These are phyloP conservation scores for Todiramphus chloris DNA, from an alignment of 2,113 vertebrate genomes.

Conservation along the genomic window DNA sequence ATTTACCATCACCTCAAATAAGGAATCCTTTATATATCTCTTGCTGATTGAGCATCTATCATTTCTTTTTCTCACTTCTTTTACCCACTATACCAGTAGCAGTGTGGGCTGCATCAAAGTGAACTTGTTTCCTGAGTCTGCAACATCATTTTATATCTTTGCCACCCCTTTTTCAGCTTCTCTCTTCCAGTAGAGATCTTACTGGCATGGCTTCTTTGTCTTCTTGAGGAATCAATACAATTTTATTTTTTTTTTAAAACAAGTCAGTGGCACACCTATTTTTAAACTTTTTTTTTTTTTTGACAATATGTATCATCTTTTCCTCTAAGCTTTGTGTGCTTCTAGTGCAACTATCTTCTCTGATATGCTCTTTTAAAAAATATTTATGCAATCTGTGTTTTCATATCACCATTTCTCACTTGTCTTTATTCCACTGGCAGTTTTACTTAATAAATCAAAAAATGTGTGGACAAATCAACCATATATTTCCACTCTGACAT, in stretches of 20 bases:
- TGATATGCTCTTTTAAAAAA: background rate
- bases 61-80: background rate
- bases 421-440: background rate
- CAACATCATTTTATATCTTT: background rate
- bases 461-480: background rate
- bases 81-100: background rate
- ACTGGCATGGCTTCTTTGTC: background rate
- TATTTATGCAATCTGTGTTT: background rate
- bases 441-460: slow-evolving; percentile 7
- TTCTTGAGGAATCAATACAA: background rate
- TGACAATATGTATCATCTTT: background rate
- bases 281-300: background rate
- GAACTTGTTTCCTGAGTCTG: background rate
- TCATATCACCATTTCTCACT: background rate
- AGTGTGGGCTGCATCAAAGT: background rate
- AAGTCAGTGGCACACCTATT: background rate
- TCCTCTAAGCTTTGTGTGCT: background rate
- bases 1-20: background rate
- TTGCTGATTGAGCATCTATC: background rate
- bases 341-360: background rate
- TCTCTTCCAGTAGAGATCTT: background rate
- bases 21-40: background rate
- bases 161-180: background rate
- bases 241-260: background rate
- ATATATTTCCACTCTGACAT: background rate